Percentiles rank a stretch among this genome's conserved stretches.
These are phyloP conservation scores for Rotaria sp. DNA, from an alignment of 2,888 invertebrate species.

Conservation along the genomic window DNA sequence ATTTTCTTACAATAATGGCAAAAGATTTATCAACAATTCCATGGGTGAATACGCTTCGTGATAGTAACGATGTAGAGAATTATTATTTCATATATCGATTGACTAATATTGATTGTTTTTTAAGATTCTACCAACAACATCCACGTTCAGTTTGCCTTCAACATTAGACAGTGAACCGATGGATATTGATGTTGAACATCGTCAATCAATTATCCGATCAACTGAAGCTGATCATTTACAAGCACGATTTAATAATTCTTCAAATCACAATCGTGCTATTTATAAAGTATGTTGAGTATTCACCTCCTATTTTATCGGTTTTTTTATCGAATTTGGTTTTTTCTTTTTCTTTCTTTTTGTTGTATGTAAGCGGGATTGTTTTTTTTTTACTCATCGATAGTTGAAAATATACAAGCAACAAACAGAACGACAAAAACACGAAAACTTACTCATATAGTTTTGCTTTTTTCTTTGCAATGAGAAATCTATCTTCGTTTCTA, in stretches of 20 bases:
- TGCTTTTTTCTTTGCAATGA: too few species aligned
- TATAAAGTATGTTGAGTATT: background rate
- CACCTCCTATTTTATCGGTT: background rate
- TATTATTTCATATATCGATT: background rate
- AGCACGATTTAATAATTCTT: background rate
- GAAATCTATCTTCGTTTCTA: background rate
- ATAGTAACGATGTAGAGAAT: background rate
- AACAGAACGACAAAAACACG: too few species aligned
- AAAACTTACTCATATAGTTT: too few species aligned
- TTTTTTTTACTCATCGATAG: background rate
- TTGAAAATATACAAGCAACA: too few species aligned
- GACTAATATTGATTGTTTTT: background rate
- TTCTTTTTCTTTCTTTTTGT: background rate
- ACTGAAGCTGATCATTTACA: background rate
- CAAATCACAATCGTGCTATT: background rate
- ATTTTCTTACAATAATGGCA: background rate
- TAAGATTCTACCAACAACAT: background rate
- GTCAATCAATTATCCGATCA: background rate
- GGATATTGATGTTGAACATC: background rate
- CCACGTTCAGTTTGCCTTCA: background rate
- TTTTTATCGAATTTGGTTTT: background rate
- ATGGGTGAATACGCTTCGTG: background rate
- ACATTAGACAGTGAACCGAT: background rate
- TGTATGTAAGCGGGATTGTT: background rate
- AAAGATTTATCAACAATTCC: background rate